Evolutionary conservation across 2,113 vertebrate genomes (phyloP).

Genomic region (Climacteris rufus): DNA sequence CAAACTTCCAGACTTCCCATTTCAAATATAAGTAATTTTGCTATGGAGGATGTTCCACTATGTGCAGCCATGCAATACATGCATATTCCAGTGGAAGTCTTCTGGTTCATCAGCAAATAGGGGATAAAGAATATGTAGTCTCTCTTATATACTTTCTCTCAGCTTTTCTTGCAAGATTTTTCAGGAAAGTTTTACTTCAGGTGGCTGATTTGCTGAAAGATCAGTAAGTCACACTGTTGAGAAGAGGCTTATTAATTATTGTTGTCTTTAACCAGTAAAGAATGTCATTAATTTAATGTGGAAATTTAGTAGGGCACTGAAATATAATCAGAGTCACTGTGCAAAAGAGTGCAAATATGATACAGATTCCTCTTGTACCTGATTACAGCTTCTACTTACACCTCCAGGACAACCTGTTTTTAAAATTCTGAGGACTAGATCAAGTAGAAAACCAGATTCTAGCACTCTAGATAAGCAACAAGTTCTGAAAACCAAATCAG

Average conservation of each 20-base stretch:
- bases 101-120: neutral
- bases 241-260: neutral
- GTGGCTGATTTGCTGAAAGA: neutral
- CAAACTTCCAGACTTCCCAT: neutral
- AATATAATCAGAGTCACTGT: neutral
- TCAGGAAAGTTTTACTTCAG: neutral
- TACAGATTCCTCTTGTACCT: neutral
- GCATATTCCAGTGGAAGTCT: neutral
- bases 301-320: neutral
- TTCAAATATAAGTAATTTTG: neutral
- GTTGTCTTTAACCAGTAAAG: neutral
- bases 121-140: neutral
- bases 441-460: neutral
- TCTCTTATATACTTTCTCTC: neutral
- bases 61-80: neutral
- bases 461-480: neutral
- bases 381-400: neutral
- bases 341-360: neutral
- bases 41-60: neutral
- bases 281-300: neutral
- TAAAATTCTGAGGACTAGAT: neutral
- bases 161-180: neutral
- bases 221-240: neutral
- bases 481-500: neutral
- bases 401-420: neutral